Conservation (phyloP, 2,113 vertebrate species). For the Stigmatopora argus region DNA sequence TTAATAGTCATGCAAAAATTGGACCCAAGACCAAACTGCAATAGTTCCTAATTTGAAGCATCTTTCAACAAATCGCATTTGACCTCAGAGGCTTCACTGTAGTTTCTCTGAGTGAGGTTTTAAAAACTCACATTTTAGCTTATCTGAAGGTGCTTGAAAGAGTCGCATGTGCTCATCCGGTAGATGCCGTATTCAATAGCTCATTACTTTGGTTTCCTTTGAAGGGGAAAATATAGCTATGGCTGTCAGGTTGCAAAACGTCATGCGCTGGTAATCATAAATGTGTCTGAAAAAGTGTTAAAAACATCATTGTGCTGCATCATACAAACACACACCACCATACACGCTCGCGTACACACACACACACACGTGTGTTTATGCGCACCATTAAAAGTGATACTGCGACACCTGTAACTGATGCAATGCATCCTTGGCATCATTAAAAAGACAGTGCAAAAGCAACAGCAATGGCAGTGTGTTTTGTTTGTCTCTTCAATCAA, state of each 20-base stretch:
- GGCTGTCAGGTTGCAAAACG: slow-evolving; percentile 52
- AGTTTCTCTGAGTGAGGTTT: not conserved
- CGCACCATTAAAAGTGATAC: slow-evolving; percentile 35
- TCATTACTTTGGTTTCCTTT: slow-evolving; percentile 61
- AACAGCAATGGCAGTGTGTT: slow-evolving; percentile 44
- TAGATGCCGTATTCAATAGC: slow-evolving; percentile 25
- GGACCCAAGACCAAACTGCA: too few species aligned
- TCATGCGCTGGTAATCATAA: slow-evolving; percentile 42
- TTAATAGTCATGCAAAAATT: not conserved
- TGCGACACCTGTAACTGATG: slow-evolving; percentile 50
- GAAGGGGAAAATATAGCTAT: slow-evolving; percentile 34
- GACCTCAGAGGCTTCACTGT: not conserved
- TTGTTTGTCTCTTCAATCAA: slow-evolving; percentile 25
- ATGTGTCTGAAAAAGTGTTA: slow-evolving; percentile 39
- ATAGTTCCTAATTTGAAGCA: not conserved
- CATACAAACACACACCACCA: slow-evolving; percentile 52
- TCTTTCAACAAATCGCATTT: not conserved
- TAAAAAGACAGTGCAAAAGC: slow-evolving; percentile 65
- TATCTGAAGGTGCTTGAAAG: slow-evolving; percentile 3
- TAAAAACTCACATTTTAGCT: slow-evolving; percentile 22
- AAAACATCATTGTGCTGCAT: slow-evolving; percentile 42
- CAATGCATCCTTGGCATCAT: slow-evolving; percentile 71
- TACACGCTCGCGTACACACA: slow-evolving; percentile 44
- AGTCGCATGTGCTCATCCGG: not conserved
- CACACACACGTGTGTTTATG: slow-evolving; percentile 52